These are phyloP conservation scores for Pseudomyrmex sp. DNA, from an alignment of 1,140 invertebrate species.

Conservation along the genomic window DNA sequence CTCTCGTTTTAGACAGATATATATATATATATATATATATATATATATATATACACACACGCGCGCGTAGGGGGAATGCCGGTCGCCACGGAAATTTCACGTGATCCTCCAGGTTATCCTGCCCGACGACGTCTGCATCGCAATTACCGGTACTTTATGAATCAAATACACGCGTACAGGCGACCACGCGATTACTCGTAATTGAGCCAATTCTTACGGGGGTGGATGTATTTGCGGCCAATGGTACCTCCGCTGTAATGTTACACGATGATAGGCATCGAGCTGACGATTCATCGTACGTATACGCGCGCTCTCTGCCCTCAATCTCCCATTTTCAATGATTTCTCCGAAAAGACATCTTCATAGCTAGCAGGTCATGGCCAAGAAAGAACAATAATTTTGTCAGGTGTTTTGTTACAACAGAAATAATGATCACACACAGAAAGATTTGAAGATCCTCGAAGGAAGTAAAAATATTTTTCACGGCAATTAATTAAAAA, in stretches of 20 bases:
- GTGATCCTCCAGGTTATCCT: constrained; percentile 80
- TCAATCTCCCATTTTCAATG: constrained; percentile 41
- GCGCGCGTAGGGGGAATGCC: constrained; percentile 43
- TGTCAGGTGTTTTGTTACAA: background rate
- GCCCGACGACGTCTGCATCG: constrained; percentile 75
- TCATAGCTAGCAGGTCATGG: background rate
- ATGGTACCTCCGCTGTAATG: constrained; percentile 64
- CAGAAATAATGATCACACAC: background rate
- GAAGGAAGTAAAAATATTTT: background rate
- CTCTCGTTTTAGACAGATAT: constrained; percentile 13
- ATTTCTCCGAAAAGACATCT: constrained; percentile 41
- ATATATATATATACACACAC: background rate
- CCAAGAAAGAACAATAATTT: background rate
- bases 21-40: background rate
- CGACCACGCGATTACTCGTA: constrained; percentile 79
- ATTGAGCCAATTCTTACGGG: constrained; percentile 83
- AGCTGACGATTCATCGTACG: constrained; percentile 54
- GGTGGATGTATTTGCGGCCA: constrained; percentile 75
- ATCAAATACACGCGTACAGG: constrained; percentile 76
- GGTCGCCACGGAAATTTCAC: constrained; percentile 78
- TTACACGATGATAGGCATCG: constrained; percentile 57
- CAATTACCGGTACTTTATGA: constrained; percentile 83
- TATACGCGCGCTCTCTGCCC: background rate
- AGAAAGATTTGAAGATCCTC: background rate
- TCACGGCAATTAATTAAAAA: background rate